Conservation (phyloP, 2,888 invertebrate genomes). For the Drosophila meridionalis region DNA sequence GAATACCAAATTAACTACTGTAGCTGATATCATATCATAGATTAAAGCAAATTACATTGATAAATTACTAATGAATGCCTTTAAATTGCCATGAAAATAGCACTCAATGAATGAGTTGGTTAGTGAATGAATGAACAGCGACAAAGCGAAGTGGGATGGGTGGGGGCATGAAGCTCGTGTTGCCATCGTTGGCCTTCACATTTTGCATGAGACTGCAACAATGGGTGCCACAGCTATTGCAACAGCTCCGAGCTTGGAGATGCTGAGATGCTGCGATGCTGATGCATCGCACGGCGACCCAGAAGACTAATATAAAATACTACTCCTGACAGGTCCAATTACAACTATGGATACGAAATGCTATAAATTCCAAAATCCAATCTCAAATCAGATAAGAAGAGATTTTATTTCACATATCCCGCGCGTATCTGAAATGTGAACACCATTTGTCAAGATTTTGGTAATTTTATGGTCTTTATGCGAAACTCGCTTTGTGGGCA, state of each 20-base stretch:
- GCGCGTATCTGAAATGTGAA: conserved; percentile 26
- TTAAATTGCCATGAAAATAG: conserved; percentile 50
- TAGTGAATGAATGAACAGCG: conserved; percentile 46
- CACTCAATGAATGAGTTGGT: conserved; percentile 48
- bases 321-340: neutral
- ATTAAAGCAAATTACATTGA: conserved; percentile 52
- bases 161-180: conserved; percentile 15
- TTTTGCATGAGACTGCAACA: conserved; percentile 69
- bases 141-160: neutral
- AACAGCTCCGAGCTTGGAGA: conserved; percentile 31
- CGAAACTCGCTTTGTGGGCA: conserved; percentile 30
- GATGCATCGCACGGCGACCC: conserved; percentile 39
- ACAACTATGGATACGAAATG: neutral
- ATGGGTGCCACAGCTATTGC: conserved; percentile 57
- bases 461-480: conserved; percentile 45
- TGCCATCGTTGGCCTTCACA: conserved; percentile 69
- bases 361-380: neutral
- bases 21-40: conserved; percentile 27
- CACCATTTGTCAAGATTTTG: conserved; percentile 37
- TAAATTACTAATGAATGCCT: conserved; percentile 48
- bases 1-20: conserved; percentile 28
- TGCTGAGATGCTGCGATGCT: conserved; percentile 5
- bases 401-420: neutral
- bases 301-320: conserved; percentile 33
- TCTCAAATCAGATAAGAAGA: neutral